Base-by-base conservation (phyloP, 2,888 invertebrate genomes). In the Caenorhabditis drosophilae region DNA sequence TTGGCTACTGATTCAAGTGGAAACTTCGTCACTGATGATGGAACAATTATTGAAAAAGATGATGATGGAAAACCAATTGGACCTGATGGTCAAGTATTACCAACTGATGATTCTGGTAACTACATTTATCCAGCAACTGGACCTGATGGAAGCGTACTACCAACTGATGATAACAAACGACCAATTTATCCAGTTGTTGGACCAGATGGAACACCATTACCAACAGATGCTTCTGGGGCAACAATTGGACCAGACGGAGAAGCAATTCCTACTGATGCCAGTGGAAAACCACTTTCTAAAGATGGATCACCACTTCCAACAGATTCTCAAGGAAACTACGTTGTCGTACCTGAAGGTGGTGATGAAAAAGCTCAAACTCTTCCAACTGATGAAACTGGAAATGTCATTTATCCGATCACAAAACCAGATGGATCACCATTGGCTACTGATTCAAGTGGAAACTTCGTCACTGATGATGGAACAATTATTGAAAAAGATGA, bases 191-290 rank as follows among this genome's bases (percentile, higher is more conserved):
- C 66, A 20, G 52, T 69, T 20, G 47, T 59, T 41, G 70, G 63
- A 16, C 55, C 67, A 12, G 67, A 66, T 31, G 67, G 68, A 15
- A 53, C 46, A 48, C 58, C 62, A 26, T 44, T 67, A 7, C 53
- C 69, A 31, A 69, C 66, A 23, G 71, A 71, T 34, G 46, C 47
- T 23, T 41, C 49, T 25, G 60, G 64, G 41, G 51, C 58, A 18
- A 52, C 62, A 2, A 53, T 59, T 25, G 69, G 70, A 31, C 70
- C 68, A 12, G 70, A 73, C 36, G 68, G 68, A 44, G 31, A 54
- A 11, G 53, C 55, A 16, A 47, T 69, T 31, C 61, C 69, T 23
- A 69, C 69, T 16, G 66, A 70, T 51, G 25, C 54, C 1, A 35
- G 31, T 44, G 69, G 62, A 36, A 58, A 52, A 25, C 66, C 66